phyloP scores from a whole-genome alignment of 2,113 vertebrate genomes.

The Dasypus novemcinctus region DNA sequence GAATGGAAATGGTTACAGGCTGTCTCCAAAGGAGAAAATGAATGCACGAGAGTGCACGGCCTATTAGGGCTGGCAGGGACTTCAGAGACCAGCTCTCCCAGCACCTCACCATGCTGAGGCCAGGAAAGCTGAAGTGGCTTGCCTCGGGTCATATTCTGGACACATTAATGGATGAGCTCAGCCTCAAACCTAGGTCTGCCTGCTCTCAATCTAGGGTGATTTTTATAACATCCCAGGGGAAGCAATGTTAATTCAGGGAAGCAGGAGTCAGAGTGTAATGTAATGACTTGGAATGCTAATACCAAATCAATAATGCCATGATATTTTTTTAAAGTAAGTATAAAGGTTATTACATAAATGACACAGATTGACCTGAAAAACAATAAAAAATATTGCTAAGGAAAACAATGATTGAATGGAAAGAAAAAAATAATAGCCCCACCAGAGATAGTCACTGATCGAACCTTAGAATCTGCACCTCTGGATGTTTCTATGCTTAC shows the following conservation, averaged over 20 bases:
- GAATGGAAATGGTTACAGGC: constrained; percentile 45
- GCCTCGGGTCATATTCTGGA: not conserved
- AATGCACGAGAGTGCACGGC: not conserved
- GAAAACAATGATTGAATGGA: not conserved
- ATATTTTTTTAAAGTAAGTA: not conserved
- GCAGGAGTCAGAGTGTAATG: constrained; percentile 3
- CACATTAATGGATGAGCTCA: not conserved
- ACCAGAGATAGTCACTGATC: not conserved
- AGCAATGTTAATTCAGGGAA: constrained; percentile 34
- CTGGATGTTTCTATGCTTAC: not conserved
- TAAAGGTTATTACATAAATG: not conserved
- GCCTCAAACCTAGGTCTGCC: not conserved
- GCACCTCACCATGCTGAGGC: not conserved
- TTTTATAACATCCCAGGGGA: constrained; percentile 5
- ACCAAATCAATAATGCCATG: not conserved
- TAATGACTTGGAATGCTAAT: not conserved
- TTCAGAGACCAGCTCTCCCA: not conserved
- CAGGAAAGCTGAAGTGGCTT: not conserved
- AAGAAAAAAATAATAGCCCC: not conserved
- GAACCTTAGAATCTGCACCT: not conserved
- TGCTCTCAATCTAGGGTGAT: not conserved
- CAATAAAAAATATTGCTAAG: not conserved
- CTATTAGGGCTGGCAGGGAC: not conserved
- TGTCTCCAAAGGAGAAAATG: constrained; percentile 27
- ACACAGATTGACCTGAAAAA: not conserved